Base-by-base conservation (phyloP, 2,888 invertebrate species). In the Ypsolopha sequella region DNA sequence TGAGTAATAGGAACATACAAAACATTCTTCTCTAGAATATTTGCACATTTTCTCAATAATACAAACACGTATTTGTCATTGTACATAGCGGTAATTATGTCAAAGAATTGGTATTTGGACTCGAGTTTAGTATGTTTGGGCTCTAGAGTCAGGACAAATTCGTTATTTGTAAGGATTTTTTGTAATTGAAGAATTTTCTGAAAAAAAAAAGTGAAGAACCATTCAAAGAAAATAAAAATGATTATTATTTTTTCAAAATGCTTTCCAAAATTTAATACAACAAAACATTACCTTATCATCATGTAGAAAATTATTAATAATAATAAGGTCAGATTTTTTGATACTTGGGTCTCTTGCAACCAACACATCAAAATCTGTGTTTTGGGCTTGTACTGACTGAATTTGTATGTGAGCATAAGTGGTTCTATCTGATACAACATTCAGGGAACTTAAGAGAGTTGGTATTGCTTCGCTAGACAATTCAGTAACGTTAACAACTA, bases 121-220 rank as follows among this genome's bases (percentile, higher is more conserved):
- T 62, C 59, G 36, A 66, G 58, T 51, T 60, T 60, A 7, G 60
- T 59, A 1, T 63, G 59, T 36, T 61, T 59, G 36, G 64, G 52
- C 54, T 75, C 76, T 1, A 72, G 8, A 6, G 67, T 56, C 51
- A 76, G 53, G 43, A 74, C 52, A 52, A 76, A 76, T 45, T 60
- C 54, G 24, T 71, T 57, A 35, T 56, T 59, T 9, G 65, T 54
- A 3, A 72, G 24, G 2, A 56, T 51, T 39, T 61, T 53, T 36
- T 62, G 48, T 1, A 74, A 48, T 3, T 58, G 55, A 36, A 61
- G 56, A 56, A 70, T 62, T 68, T 70, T 72, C 76, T 75, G 64
- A 38, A 44, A 44, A 34, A 35, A 36, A 14, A 9, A 44, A 47
- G 3, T 39, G 14, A n/a, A n/a, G n/a, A n/a, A n/a, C 13, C 6